Base-by-base conservation (phyloP, 1,140 invertebrate genomes). In the Neoseiulus cucumeris region DNA sequence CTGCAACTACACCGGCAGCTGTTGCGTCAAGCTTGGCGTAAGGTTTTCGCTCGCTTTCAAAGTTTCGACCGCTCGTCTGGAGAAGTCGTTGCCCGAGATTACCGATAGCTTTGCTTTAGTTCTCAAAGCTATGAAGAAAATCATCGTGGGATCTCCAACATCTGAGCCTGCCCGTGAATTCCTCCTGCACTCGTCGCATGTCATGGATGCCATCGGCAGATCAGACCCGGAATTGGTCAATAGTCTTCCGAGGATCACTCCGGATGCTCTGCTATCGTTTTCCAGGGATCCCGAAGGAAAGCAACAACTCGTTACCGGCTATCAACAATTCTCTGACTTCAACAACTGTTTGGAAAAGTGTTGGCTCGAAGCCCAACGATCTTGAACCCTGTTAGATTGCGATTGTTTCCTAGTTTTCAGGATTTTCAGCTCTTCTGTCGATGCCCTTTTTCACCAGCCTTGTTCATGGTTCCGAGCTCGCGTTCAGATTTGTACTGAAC, bases 281-380 rank as follows among this genome's bases (percentile, higher is more conserved):
- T 25, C 33, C 51, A n/a, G 25, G 51, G 22, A 59, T 9, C 2
- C 51, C 25, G 51, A 33, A 17, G 51, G 51, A 4, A 59, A 59
- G 22, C 33, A 25, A 17, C 25, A 25, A 14, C 22, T 59, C 14
- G 51, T 33, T 20, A 33, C 51, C 2, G 51, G 51, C 17, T 59
- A 59, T 33, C 25, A 59, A 29, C 51, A 59, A 33, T 59, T 59
- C 33, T 59, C 14, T 25, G 51, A 59, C 9, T 59, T 59, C 33
- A 59, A 59, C 9, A 59, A 59, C 33, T 59, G 51, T 9, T 33
- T 59, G 33, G 51, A 59, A 25, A 59, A 59, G 22, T 59, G 51
- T 33, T 59, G 51, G 51, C 51, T 59, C 12, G 51, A 59, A 25
- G 14, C 33, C 17, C 51, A 59, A 59, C 14, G 22, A 59, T 4